Conservation (phyloP, 2,113 vertebrate species). For the Myrmecophaga tridactyla region DNA sequence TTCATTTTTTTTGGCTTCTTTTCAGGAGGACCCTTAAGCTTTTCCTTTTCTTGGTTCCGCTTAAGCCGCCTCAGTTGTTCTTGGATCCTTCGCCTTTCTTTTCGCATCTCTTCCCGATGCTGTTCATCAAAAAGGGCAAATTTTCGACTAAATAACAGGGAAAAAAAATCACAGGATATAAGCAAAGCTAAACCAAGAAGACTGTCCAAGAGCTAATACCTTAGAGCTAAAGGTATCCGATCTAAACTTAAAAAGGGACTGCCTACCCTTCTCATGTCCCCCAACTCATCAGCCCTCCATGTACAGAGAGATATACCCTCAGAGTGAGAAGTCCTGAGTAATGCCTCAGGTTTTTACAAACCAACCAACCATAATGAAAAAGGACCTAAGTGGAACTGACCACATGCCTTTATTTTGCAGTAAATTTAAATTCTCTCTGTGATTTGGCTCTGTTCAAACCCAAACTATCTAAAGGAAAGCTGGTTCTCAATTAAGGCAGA, state of each 20-base stretch:
- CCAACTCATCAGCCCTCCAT: not conserved
- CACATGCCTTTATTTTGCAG: not conserved
- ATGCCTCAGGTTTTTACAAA: conserved; percentile 35
- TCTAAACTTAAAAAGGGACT: not conserved
- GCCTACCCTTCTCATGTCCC: not conserved
- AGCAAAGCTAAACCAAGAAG: conserved; percentile 36
- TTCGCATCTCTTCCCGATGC: conserved; percentile 99
- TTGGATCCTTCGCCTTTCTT: conserved; percentile 95
- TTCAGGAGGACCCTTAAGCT: conserved; percentile 96
- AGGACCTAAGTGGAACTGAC: not conserved
- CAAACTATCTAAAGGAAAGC: conserved; percentile 39
- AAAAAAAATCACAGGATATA: conserved; percentile 9
- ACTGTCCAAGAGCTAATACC: not conserved
- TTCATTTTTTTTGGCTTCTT: conserved; percentile 98
- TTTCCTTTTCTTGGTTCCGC: conserved; percentile 97
- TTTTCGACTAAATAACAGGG: conserved; percentile 86
- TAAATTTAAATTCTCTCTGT: not conserved
- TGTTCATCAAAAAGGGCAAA: conserved; percentile 98
- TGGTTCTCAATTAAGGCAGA: not conserved
- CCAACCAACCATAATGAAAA: not conserved
- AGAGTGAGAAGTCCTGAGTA: not conserved
- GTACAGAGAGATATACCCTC: not conserved
- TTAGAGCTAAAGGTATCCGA: conserved; percentile 29
- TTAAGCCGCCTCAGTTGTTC: conserved; percentile 95
- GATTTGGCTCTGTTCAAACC: conserved; percentile 29